Base-by-base conservation (phyloP, 1,140 invertebrate species). In the Pectinophora gossypiella region DNA sequence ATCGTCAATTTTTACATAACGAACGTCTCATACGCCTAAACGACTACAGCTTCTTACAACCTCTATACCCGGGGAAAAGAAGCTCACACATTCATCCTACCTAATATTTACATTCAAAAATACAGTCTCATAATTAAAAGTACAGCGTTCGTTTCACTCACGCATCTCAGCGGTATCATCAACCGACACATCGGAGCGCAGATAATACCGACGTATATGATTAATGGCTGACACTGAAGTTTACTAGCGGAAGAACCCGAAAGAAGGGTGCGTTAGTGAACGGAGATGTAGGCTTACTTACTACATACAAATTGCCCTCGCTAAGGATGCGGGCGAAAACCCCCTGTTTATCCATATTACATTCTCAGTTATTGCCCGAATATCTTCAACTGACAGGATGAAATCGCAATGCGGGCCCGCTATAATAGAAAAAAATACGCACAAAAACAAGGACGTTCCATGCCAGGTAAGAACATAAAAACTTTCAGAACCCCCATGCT, bases 291-390 rank as follows among this genome's bases (percentile, higher is more conserved):
- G 58, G 57, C 52, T 54, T 50, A 51, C 56, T 50, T 48, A 63
- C 59, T 60, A 72, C 63, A 76, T 72, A 76, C 68, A 70, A 72
- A 76, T 73, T 68, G 60, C 66, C 59, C 53, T 51, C 55, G 62
- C 43, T 45, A 43, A 57, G 42, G 59, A 68, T 64, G 64, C 56
- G 68, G 62, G 62, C 40, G 22, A 40, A 57, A 45, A 48, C 63
- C 53, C 60, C 54, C 62, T 64, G 52, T 48, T 62, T 65, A 63
- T 64, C 54, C 54, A 50, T 59, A 57, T 55, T 51, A 40, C 36
- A 62, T 69, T 61, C 48, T 61, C 35, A 53, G 50, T 48, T 32
- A n/a, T n/a, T 32, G 9, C 27, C 27, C 27, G 27, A 32, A 51
- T 42, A 51, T 54, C 54, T 51, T 54, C 15, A 45, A 22, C 44